Conservation (phyloP, 2,888 invertebrate genomes). For the Sesia bembeciformis region DNA sequence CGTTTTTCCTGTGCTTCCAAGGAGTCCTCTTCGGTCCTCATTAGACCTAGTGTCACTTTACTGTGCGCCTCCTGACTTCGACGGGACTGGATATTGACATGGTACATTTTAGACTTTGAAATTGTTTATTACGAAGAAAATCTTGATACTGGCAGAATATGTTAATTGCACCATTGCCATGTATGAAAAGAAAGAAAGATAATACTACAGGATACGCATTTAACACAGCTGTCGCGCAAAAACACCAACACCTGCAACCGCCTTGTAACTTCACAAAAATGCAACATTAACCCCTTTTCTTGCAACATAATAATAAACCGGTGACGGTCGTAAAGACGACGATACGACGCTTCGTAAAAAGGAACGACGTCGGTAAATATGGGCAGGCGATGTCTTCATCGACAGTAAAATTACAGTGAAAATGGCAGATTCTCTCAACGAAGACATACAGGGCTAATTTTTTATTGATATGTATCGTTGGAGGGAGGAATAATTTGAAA, state of each 20-base stretch:
- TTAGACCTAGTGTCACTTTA: too few relatives aligned
- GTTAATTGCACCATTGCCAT: too few relatives aligned
- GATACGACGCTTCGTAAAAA: slow-evolving; percentile 58
- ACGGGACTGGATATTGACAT: too few relatives aligned
- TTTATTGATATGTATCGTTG: neutral
- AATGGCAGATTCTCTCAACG: neutral
- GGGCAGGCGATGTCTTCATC: slow-evolving; percentile 54
- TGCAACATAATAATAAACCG: slow-evolving; percentile 55
- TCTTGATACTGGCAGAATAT: too few relatives aligned
- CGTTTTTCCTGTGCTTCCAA: too few relatives aligned
- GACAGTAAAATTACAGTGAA: slow-evolving; percentile 19
- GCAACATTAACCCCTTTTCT: slow-evolving; percentile 53
- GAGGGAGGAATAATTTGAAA: neutral
- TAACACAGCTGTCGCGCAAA: neutral
- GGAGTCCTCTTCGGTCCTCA: too few relatives aligned
- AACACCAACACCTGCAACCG: slow-evolving; percentile 8
- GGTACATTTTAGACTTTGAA: too few relatives aligned
- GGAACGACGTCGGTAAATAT: slow-evolving; percentile 63
- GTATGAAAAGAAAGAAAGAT: too few relatives aligned
- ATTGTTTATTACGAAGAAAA: too few relatives aligned
- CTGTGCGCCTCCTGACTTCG: too few relatives aligned
- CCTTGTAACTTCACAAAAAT: slow-evolving; percentile 43
- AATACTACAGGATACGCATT: too few relatives aligned
- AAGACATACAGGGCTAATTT: neutral
- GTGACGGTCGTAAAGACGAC: slow-evolving; percentile 55